These are phyloP conservation scores for Montifringilla adamsi DNA, from an alignment of 2,113 vertebrate species.

Conservation along the genomic window DNA sequence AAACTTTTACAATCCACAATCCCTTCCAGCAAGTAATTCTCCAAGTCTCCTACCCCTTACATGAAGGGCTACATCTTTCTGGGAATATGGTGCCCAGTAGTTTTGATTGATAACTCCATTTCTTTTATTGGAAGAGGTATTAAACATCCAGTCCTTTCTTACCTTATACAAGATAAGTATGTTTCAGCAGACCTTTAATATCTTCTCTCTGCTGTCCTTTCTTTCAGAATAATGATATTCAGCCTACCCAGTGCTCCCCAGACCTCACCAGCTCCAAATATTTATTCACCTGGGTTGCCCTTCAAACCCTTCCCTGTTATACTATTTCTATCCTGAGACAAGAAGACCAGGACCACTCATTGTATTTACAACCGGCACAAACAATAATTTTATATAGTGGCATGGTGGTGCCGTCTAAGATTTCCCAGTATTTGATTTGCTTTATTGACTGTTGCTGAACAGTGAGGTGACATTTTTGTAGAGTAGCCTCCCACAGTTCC, in stretches of 20 bases:
- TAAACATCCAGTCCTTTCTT: neutral
- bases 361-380: neutral
- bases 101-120: neutral
- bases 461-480: neutral
- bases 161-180: neutral
- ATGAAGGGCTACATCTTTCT: neutral
- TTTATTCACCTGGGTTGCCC: neutral
- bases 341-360: neutral
- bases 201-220: neutral
- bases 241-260: neutral
- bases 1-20: neutral
- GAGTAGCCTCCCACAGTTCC: neutral
- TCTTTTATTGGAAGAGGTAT: neutral
- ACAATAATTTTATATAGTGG: neutral
- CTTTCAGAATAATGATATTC: neutral
- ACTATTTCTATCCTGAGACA: neutral
- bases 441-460: conserved; percentile 1
- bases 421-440: neutral
- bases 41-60: neutral
- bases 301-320: neutral
- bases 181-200: neutral
- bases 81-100: neutral
- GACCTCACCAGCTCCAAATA: neutral
- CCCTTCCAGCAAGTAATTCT: neutral
- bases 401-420: neutral